A percentile compares a stretch with the other conserved stretches of the same genome.
phyloP scores from a whole-genome alignment of 2,797 vertebrate genomes.

The Neomorphus geoffroyi region DNA sequence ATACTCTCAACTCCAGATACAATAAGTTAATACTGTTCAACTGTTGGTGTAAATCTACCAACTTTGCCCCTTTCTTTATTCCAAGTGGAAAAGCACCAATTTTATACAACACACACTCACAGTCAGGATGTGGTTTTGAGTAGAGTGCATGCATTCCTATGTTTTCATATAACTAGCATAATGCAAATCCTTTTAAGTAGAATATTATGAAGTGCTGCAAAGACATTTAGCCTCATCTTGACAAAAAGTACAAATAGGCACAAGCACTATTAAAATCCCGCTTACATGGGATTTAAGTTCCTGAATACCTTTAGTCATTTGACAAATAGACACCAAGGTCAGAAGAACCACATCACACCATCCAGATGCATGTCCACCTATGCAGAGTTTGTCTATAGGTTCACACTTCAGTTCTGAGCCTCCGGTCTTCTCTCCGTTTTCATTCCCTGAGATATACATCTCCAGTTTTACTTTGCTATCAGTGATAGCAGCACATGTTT shows the following conservation, averaged over 20 bases:
- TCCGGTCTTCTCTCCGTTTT: neutral
- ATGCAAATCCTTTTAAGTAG: neutral
- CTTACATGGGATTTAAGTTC: neutral
- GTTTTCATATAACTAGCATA: neutral
- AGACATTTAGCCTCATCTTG: neutral
- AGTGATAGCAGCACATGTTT: neutral
- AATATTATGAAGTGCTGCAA: neutral
- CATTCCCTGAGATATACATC: rapidly evolving
- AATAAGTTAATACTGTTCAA: neutral
- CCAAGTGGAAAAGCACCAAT: neutral
- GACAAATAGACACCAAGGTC: neutral
- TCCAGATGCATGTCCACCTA: no score
- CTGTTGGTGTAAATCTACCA: neutral
- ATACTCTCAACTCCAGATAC: neutral
- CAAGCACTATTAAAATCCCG: neutral
- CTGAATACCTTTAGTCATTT: neutral
- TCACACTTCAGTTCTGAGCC: neutral
- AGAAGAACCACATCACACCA: neutral
- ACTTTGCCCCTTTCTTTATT: neutral
- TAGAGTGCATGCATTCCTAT: neutral
- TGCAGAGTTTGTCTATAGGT: neutral
- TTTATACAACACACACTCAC: neutral
- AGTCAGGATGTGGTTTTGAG: neutral
- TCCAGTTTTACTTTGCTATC: neutral
- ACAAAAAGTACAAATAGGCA: neutral